A percentile compares a stretch with the other conserved stretches of the same genome.
Conservation (phyloP, 2,113 vertebrate species). For the Takifugu flavidus region DNA sequence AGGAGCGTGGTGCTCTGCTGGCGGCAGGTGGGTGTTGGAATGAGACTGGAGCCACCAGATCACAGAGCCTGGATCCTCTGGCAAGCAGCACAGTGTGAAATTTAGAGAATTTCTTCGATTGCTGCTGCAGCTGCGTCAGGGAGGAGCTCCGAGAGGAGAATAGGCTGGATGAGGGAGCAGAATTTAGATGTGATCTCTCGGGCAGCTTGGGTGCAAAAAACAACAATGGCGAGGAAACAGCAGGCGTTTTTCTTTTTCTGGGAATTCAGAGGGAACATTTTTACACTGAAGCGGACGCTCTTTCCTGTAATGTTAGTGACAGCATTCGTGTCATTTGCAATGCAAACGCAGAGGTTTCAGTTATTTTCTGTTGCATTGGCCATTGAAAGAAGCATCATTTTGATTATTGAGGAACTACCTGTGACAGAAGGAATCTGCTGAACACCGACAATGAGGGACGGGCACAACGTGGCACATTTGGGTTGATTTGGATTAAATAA, state of each 20-base stretch:
- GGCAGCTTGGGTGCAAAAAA: conserved; percentile 47
- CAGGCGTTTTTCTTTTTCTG: no score
- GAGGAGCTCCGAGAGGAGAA: conserved; percentile 28
- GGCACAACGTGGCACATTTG: no score
- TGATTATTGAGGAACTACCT: no score
- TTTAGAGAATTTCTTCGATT: conserved; percentile 83
- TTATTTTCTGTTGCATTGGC: no score
- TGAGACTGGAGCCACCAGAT: conserved; percentile 78
- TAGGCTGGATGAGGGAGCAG: conserved; percentile 41
- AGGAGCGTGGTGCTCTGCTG: conserved; percentile 62
- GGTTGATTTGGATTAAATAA: no score
- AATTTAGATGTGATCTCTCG: conserved; percentile 74
- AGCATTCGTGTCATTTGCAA: background rate
- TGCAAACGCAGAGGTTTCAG: no score
- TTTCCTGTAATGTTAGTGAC: background rate
- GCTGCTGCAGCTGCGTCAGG: conserved; percentile 77
- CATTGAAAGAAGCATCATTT: no score
- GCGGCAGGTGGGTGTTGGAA: conserved; percentile 61
- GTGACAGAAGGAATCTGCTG: no score
- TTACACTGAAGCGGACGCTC: no score
- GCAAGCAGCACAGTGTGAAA: conserved; percentile 85
- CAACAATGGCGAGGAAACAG: conserved; percentile 49
- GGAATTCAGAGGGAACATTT: no score
- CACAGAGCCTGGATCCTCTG: conserved; percentile 81
- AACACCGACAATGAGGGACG: no score